Percentiles rank a stretch among this genome's conserved stretches.
Evolutionary conservation across 2,888 invertebrate genomes (phyloP).

Genomic region (Scaptomyza cyrtandrae): DNA sequence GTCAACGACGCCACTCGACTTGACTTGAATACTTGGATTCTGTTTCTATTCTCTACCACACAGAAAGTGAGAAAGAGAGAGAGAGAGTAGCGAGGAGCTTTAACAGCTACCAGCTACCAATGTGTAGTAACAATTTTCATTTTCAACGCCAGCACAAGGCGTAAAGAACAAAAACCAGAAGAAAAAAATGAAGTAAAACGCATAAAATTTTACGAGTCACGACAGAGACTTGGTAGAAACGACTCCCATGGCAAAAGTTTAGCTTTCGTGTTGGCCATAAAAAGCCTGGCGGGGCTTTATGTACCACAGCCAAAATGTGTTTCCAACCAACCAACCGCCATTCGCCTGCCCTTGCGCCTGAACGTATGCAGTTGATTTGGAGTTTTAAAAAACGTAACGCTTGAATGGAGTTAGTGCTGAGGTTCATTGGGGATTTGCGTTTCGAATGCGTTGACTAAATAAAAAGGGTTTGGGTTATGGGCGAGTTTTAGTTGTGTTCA

Average conservation of each 20-base stretch:
- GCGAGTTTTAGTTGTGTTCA: slow-evolving; percentile 26
- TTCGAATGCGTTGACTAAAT: slow-evolving; percentile 24
- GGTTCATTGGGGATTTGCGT: slow-evolving; percentile 63
- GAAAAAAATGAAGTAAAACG: slow-evolving; percentile 49
- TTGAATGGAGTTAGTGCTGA: slow-evolving; percentile 64
- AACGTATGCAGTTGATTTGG: slow-evolving; percentile 70
- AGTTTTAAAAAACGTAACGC: slow-evolving; percentile 60
- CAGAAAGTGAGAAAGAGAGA: neutral
- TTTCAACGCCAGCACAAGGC: slow-evolving; percentile 57
- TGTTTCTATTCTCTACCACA: slow-evolving; percentile 13
- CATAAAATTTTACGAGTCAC: slow-evolving; percentile 77
- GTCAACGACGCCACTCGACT: slow-evolving; percentile 65
- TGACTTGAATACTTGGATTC: slow-evolving; percentile 63
- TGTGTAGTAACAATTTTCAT: slow-evolving; percentile 77
- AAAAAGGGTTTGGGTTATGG: slow-evolving; percentile 54
- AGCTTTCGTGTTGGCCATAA: slow-evolving; percentile 76
- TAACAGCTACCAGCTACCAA: slow-evolving; percentile 20
- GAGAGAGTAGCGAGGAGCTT: slow-evolving; percentile 4
- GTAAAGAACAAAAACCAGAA: slow-evolving; percentile 32
- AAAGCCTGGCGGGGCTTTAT: slow-evolving; percentile 53
- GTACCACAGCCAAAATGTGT: slow-evolving; percentile 22
- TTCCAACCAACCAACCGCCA: neutral
- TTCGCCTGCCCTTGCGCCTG: slow-evolving; percentile 5
- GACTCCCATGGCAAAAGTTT: slow-evolving; percentile 76
- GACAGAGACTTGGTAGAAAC: slow-evolving; percentile 50